Evolutionary conservation across 2,888 invertebrate genomes (phyloP).

Genomic region (Drosophila eohydei): DNA sequence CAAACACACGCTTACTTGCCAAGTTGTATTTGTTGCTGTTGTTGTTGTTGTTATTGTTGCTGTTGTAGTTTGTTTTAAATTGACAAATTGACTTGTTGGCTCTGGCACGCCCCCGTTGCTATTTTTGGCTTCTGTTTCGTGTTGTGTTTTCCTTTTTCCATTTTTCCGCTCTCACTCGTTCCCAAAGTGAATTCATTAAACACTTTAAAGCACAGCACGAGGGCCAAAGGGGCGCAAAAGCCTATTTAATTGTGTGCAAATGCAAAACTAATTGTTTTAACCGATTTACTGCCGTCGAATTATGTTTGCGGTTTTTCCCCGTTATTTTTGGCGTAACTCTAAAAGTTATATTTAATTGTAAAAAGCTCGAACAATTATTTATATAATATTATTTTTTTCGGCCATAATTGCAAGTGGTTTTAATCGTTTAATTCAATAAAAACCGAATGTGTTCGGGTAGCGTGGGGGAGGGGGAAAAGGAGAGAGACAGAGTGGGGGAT

Average conservation of each 20-base stretch:
- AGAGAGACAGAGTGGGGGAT: not conserved
- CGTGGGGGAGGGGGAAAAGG: not conserved
- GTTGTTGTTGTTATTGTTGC: constrained; percentile 7
- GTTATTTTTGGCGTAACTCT: not conserved
- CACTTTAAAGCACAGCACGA: constrained; percentile 50
- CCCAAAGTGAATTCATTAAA: constrained; percentile 64
- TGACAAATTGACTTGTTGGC: constrained; percentile 72
- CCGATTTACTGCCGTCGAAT: constrained; percentile 27
- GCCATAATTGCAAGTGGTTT: constrained; percentile 22
- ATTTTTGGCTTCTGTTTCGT: constrained; percentile 36
- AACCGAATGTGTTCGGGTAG: not conserved
- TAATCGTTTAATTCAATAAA: constrained; percentile 34
- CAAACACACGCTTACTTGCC: not conserved
- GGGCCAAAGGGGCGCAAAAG: not conserved
- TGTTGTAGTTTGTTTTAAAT: constrained; percentile 67
- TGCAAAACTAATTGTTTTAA: constrained; percentile 47
- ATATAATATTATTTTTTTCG: not conserved
- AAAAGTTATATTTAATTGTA: constrained; percentile 31
- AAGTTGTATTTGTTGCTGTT: not conserved
- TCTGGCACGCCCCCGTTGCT: constrained; percentile 45
- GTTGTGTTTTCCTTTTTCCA: constrained; percentile 1
- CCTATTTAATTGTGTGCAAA: constrained; percentile 33
- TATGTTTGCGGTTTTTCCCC: constrained; percentile 30
- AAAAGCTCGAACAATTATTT: constrained; percentile 12
- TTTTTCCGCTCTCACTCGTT: not conserved